Conservation (phyloP, 2,113 vertebrate species). For the Oncorhynchus gorbuscha region DNA sequence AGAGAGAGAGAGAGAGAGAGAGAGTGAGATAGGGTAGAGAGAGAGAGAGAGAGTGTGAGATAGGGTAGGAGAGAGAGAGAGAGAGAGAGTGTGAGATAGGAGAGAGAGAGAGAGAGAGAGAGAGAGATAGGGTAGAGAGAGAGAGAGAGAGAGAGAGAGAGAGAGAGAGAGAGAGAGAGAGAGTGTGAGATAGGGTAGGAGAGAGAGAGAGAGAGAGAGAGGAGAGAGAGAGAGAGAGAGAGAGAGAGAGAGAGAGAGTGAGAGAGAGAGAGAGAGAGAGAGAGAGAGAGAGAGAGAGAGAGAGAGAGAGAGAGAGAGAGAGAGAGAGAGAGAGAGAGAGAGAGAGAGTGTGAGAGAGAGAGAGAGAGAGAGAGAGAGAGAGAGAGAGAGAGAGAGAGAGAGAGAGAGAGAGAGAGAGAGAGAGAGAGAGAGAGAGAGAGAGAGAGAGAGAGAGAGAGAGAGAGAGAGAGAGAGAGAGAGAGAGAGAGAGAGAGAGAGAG, state of each 20-base stretch:
- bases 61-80: no score
- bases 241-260: no score
- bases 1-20: conserved; percentile 6
- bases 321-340: not conserved
- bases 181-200: no score
- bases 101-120: not conserved
- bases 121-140: conserved; percentile 41
- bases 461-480: not conserved
- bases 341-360: conserved; percentile 36
- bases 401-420: no score
- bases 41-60: conserved; percentile 45
- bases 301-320: no score
- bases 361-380: conserved; percentile 50
- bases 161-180: no score
- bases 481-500: conserved; percentile 61
- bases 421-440: no score
- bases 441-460: not conserved
- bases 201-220: rapidly evolving
- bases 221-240: conserved; percentile 12
- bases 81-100: no score
- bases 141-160: conserved; percentile 33
- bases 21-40: no score
- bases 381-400: no score
- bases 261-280: conserved; percentile 59
- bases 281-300: no score